phyloP scores from a whole-genome alignment of 1,140 invertebrate species.

The Drosophila lacteicornis region DNA sequence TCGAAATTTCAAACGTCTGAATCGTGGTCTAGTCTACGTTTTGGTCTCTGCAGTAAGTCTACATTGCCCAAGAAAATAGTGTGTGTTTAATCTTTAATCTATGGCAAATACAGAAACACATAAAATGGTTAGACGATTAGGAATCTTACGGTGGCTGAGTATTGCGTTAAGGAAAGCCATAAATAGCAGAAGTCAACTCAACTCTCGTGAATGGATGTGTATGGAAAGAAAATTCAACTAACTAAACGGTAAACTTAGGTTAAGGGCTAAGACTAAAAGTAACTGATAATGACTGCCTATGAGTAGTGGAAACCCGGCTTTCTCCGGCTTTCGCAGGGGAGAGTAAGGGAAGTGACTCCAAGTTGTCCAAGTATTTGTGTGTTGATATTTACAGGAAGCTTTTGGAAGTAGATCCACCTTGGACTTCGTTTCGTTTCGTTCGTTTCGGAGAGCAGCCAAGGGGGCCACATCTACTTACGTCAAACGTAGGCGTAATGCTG shows the following conservation, averaged over 20 bases:
- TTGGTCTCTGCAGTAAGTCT: slow-evolving; percentile 58
- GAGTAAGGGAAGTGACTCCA: slow-evolving; percentile 3
- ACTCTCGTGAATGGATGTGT: slow-evolving; percentile 26
- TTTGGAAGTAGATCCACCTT: slow-evolving; percentile 22
- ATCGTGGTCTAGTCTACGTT: slow-evolving; percentile 42
- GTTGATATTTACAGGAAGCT: slow-evolving; percentile 47
- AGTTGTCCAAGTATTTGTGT: slow-evolving; percentile 12
- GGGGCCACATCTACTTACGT: no score
- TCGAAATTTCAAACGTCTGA: slow-evolving; percentile 27
- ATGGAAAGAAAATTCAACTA: slow-evolving; percentile 53
- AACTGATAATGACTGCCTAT: slow-evolving; percentile 67
- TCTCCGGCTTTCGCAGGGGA: neutral
- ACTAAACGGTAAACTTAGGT: slow-evolving; percentile 48
- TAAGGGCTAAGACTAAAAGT: slow-evolving; percentile 32
- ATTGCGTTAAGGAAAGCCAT: slow-evolving; percentile 29
- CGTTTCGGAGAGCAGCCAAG: no score
- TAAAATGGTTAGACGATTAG: slow-evolving; percentile 32
- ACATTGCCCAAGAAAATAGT: slow-evolving; percentile 36
- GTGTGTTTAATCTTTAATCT: slow-evolving; percentile 6
- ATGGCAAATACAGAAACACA: slow-evolving; percentile 10
- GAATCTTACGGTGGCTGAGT: slow-evolving; percentile 35
- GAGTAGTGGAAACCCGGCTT: slow-evolving; percentile 42
- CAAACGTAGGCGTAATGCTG: neutral
- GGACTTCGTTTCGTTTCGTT: neutral
- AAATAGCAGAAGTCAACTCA: slow-evolving; percentile 7